A percentile compares a stretch with the other conserved stretches of the same genome.
Conservation (phyloP, 2,113 vertebrate species). For the Sardina pilchardus region DNA sequence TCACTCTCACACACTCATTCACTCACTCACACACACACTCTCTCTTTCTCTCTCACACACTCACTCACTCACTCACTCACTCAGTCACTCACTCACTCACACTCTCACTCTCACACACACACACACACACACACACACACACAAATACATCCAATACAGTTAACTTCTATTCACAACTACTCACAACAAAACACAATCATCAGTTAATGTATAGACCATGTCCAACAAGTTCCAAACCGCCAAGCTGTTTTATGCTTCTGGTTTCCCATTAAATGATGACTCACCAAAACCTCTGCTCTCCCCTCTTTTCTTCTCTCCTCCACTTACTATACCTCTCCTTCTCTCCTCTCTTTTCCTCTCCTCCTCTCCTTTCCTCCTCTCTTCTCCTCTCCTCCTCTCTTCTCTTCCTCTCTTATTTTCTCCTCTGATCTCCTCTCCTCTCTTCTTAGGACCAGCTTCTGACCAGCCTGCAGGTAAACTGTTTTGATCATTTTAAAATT, state of each 20-base stretch:
- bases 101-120: no score
- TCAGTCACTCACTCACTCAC: no score
- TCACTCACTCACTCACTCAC: no score
- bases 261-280: not conserved
- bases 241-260: no score
- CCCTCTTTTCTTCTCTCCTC: not conserved
- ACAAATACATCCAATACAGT: no score
- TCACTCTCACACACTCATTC: no score
- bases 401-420: not conserved
- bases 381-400: not conserved
- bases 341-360: not conserved
- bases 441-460: not conserved
- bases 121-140: no score
- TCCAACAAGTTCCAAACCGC: no score
- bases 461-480: not conserved
- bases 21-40: no score
- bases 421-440: not conserved
- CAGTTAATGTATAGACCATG: not conserved
- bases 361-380: not conserved
- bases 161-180: not conserved
- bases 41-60: no score
- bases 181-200: not conserved
- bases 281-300: not conserved
- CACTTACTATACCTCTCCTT: no score
- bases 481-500: not conserved